phyloP scores from a whole-genome alignment of 2,113 vertebrate genomes.

The Ceyx melanurus region DNA sequence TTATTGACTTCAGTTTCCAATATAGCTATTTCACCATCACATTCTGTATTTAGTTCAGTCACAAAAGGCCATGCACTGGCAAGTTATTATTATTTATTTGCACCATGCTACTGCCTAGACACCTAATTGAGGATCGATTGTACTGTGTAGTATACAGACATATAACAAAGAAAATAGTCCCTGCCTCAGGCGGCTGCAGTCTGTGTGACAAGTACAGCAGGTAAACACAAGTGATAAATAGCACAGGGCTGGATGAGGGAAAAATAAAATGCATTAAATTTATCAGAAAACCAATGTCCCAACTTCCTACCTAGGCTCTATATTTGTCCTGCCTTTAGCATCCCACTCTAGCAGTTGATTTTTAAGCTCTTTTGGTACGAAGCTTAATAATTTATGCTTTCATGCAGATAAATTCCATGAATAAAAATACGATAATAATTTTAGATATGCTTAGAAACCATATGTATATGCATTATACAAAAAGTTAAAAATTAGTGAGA shows the following conservation, averaged over 20 bases:
- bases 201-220: not conserved
- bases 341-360: not conserved
- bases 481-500: not conserved
- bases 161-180: constrained; percentile 30
- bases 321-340: not conserved
- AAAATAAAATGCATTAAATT: constrained; percentile 14
- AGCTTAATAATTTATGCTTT: not conserved
- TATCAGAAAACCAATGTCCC: not conserved
- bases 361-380: not conserved
- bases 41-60: not conserved
- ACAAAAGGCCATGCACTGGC: not conserved
- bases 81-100: constrained; percentile 36
- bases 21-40: not conserved
- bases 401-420: not conserved
- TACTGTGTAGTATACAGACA: not conserved
- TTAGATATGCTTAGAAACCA: not conserved
- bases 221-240: constrained; percentile 32
- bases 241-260: not conserved
- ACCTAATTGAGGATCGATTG: constrained; percentile 10
- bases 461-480: not conserved
- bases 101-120: not conserved
- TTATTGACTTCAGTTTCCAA: constrained; percentile 16
- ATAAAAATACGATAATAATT: not conserved
- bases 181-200: constrained; percentile 8
- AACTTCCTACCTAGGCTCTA: not conserved